phyloP scores from a whole-genome alignment of 2,113 vertebrate genomes.

The Brachyistius frenatus region DNA sequence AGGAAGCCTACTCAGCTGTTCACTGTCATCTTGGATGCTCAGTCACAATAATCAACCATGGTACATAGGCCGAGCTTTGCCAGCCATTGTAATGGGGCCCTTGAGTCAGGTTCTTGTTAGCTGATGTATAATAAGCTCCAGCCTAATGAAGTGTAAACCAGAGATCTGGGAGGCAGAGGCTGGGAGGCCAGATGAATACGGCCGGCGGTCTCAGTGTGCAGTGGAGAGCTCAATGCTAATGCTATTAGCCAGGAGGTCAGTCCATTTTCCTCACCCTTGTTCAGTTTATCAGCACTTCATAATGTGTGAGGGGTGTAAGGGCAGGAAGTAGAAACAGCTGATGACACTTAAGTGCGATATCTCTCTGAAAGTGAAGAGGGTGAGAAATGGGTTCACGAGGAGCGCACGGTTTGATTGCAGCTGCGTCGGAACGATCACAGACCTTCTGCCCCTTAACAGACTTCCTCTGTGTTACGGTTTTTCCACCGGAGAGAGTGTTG shows the following conservation, averaged over 20 bases:
- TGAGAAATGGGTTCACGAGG: constrained; percentile 14
- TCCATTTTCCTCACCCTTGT: constrained; percentile 58
- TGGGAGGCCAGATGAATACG: constrained; percentile 46
- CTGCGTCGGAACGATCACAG: constrained; percentile 5
- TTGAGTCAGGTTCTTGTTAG: constrained; percentile 74
- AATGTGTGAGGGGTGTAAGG: constrained; percentile 44
- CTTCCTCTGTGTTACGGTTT: constrained; percentile 40
- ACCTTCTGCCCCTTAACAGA: constrained; percentile 22
- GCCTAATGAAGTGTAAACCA: constrained; percentile 81
- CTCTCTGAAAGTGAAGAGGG: constrained; percentile 17
- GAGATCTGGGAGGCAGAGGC: constrained; percentile 60
- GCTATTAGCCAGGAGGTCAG: constrained; percentile 79
- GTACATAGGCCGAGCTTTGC: constrained; percentile 43
- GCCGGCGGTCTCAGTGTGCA: constrained; percentile 32
- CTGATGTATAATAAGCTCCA: constrained; percentile 67
- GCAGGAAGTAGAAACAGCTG: constrained; percentile 56
- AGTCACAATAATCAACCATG: constrained; percentile 60
- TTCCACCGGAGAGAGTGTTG: constrained; percentile 37
- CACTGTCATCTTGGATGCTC: constrained; percentile 35
- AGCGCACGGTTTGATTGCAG: constrained; percentile 12
- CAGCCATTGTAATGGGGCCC: constrained; percentile 69
- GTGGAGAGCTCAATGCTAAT: constrained; percentile 78
- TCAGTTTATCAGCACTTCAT: constrained; percentile 76
- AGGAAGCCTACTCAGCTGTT: constrained; percentile 40
- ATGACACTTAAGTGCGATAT: constrained; percentile 38